A percentile compares a stretch with the other conserved stretches of the same genome.
Evolutionary conservation across 2,888 invertebrate species (phyloP).

Genomic region (Noctuana brunneofusca): DNA sequence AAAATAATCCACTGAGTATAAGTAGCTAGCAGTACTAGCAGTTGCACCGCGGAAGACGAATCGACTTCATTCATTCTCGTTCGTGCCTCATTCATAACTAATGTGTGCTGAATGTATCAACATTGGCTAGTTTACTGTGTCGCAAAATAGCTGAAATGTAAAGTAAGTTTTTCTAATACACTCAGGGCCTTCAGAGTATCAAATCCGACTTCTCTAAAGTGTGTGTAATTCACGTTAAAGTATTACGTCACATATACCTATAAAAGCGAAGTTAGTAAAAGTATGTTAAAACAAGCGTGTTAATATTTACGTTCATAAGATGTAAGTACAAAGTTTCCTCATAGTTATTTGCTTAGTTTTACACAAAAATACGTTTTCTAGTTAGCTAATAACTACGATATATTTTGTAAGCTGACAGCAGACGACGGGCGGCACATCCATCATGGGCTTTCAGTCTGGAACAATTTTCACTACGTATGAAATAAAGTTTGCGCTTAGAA

Average conservation of each 20-base stretch:
- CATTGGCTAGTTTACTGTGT: constrained; percentile 13
- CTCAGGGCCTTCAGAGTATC: no score
- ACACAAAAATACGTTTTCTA: constrained; percentile 17
- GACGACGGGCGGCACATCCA: constrained; percentile 42
- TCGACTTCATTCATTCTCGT: constrained; percentile 28
- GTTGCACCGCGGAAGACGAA: constrained; percentile 21
- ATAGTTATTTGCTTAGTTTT: constrained; percentile 15
- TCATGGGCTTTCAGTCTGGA: constrained; percentile 37
- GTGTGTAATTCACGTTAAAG: no score
- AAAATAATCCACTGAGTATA: constrained; percentile 22
- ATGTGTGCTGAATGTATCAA: constrained; percentile 20
- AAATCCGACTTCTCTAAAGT: no score
- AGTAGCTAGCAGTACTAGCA: constrained; percentile 24
- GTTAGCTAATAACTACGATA: constrained; percentile 32
- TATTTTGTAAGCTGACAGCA: constrained; percentile 36
- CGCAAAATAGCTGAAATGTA: neutral
- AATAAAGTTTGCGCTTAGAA: constrained; percentile 5
- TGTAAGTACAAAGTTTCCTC: neutral
- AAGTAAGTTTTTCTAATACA: neutral
- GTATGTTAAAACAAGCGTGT: no score
- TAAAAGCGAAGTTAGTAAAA: no score
- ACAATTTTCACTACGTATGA: constrained; percentile 17
- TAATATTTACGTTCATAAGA: neutral
- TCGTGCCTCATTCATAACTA: constrained; percentile 28
- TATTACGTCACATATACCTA: no score